Evolutionary conservation across 1,140 invertebrate species (phyloP).

Genomic region (Zophobas atratus): DNA sequence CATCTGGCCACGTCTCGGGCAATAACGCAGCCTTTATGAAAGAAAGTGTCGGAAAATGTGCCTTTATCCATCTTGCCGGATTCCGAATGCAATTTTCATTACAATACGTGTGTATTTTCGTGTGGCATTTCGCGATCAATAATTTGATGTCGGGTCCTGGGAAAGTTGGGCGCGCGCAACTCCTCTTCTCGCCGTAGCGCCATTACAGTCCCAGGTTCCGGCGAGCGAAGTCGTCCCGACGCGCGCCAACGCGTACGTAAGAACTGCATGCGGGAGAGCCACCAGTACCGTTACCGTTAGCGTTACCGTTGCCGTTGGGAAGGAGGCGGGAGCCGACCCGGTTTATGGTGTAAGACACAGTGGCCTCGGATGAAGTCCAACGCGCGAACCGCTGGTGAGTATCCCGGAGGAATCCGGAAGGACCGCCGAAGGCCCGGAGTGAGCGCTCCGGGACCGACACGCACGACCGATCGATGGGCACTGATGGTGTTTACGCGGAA

Average conservation of each 20-base stretch:
- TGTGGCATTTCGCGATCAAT: conserved; percentile 60
- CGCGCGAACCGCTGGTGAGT: conserved; percentile 60
- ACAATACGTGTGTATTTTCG: conserved; percentile 57
- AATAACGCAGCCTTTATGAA: background rate
- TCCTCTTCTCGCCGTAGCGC: conserved; percentile 46
- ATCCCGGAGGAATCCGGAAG: conserved; percentile 39
- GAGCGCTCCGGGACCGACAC: background rate
- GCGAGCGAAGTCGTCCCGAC: conserved; percentile 53
- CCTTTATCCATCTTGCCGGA: conserved; percentile 14
- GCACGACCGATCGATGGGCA: background rate
- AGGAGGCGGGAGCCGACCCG: conserved; percentile 39
- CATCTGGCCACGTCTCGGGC: background rate
- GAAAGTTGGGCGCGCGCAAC: conserved; percentile 56
- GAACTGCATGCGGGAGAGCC: conserved; percentile 58
- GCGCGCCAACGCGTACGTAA: conserved; percentile 40
- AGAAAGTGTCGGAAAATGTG: conserved; percentile 25
- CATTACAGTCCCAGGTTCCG: conserved; percentile 59
- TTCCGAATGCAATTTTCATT: conserved; percentile 55
- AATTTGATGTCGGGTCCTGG: conserved; percentile 56
- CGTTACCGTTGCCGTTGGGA: conserved; percentile 33
- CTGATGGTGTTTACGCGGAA: background rate
- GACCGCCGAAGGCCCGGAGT: background rate
- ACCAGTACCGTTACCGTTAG: conserved; percentile 47
- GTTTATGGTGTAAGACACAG: conserved; percentile 62
- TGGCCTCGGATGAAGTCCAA: conserved; percentile 62